Percentiles rank a stretch among this genome's conserved stretches.
Evolutionary conservation across 2,797 vertebrate genomes (phyloP).

Genomic region (Clarias laeviceps): DNA sequence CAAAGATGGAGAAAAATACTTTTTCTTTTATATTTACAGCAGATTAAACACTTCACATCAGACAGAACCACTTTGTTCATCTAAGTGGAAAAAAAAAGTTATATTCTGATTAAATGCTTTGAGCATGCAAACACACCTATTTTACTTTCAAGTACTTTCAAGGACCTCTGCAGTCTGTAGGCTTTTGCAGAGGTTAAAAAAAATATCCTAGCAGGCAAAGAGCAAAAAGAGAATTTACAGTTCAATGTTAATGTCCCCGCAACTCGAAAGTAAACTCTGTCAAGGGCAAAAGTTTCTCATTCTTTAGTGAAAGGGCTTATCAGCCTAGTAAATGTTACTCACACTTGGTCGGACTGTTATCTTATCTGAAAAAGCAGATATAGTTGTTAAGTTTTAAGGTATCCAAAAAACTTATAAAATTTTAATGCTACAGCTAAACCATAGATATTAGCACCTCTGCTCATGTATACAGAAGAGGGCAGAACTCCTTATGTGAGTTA

Average conservation of each 20-base stretch:
- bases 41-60: no score
- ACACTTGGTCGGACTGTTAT: neutral
- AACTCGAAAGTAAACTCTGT: neutral
- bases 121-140: neutral
- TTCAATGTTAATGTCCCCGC: neutral
- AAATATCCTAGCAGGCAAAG: neutral
- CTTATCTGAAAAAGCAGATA: neutral
- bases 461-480: neutral
- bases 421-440: neutral
- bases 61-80: no score
- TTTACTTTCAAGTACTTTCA: neutral
- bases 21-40: no score
- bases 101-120: no score
- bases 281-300: neutral
- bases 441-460: neutral
- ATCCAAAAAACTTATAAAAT: neutral
- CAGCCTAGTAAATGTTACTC: neutral
- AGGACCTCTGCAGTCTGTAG: neutral
- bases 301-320: neutral
- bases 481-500: neutral
- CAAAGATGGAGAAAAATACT: no score
- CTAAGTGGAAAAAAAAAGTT: no score
- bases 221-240: neutral
- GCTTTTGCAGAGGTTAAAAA: neutral
- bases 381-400: neutral